phyloP scores from a whole-genome alignment of 2,113 vertebrate species.

The Mobula hypostoma region DNA sequence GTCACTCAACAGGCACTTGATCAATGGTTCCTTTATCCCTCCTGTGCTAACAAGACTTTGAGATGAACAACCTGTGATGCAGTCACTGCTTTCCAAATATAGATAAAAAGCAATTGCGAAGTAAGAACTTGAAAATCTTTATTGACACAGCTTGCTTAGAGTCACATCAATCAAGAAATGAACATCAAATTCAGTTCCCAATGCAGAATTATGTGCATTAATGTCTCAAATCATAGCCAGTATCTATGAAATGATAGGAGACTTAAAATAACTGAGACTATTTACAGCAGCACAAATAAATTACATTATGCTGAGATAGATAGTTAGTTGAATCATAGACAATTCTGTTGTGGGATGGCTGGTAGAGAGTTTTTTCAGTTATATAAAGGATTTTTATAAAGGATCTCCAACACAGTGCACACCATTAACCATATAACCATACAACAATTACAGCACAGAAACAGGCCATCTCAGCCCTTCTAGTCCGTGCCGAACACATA shows the following conservation, averaged over 20 bases:
- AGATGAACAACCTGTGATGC: not conserved
- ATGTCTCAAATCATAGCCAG: not conserved
- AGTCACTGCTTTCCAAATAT: not conserved
- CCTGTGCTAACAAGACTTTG: not conserved
- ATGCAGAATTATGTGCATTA: not conserved
- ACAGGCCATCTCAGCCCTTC: too few species aligned
- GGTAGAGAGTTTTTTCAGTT: too few species aligned
- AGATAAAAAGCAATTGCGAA: not conserved
- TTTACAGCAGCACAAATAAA: not conserved
- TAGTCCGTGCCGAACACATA: too few species aligned
- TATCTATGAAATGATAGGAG: not conserved
- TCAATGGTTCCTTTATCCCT: not conserved
- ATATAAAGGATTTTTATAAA: too few species aligned
- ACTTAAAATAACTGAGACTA: not conserved
- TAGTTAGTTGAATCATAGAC: not conserved
- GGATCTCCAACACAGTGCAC: too few species aligned
- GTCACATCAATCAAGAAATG: not conserved
- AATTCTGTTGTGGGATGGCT: not conserved
- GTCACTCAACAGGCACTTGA: not conserved
- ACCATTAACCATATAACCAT: too few species aligned
- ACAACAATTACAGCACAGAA: too few species aligned
- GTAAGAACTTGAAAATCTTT: not conserved
- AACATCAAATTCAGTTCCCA: not conserved
- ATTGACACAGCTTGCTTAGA: not conserved
- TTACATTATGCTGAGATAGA: not conserved